Conservation (phyloP, 2,888 invertebrate genomes). For the Anthophora plumipes region DNA sequence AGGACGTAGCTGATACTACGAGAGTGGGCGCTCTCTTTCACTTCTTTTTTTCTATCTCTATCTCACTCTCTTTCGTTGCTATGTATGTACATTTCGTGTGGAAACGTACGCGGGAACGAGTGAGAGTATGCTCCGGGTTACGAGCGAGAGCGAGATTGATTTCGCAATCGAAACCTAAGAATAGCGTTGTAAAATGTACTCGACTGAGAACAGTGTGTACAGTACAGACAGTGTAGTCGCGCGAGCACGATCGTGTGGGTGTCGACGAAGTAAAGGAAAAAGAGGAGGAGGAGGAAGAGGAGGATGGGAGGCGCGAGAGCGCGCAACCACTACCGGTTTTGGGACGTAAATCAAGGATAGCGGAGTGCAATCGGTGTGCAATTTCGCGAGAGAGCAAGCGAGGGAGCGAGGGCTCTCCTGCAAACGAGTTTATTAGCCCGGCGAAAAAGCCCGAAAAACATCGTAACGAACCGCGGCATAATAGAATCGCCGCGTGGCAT, state of each 20-base stretch:
- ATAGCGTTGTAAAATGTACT: constrained; percentile 69
- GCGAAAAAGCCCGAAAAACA: constrained; percentile 49
- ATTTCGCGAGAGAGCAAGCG: constrained; percentile 52
- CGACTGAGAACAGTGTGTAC: constrained; percentile 1
- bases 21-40: constrained; percentile 54
- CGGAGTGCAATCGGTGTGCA: constrained; percentile 64
- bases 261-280: neutral
- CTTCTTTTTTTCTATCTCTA: neutral
- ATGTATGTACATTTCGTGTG: no score
- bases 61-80: neutral
- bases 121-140: constrained; percentile 59
- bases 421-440: constrained; percentile 65
- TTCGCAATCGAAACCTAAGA: constrained; percentile 75
- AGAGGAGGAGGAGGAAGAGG: neutral
- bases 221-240: constrained; percentile 4
- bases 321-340: constrained; percentile 70
- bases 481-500: constrained; percentile 42
- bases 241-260: constrained; percentile 21
- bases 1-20: constrained; percentile 59
- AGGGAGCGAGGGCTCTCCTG: constrained; percentile 18
- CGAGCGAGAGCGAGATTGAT: constrained; percentile 74
- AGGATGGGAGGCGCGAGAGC: constrained; percentile 7
- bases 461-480: constrained; percentile 23
- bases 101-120: constrained; percentile 11
- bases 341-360: constrained; percentile 70